A percentile compares a stretch with the other conserved stretches of the same genome.
These are phyloP conservation scores for Acleris emargana DNA, from an alignment of 2,888 invertebrate species.

Conservation along the genomic window DNA sequence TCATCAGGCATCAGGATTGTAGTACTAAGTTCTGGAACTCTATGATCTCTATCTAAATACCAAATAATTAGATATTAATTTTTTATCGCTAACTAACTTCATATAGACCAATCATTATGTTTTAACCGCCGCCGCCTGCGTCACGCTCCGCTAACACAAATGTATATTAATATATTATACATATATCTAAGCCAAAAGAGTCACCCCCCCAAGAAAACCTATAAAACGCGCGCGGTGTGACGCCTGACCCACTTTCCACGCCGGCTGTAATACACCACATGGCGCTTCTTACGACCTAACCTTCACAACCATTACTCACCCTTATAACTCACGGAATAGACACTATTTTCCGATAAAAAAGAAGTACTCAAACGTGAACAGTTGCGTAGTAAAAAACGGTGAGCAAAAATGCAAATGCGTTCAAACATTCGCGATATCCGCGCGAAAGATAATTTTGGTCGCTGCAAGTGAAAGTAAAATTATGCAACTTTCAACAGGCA, in stretches of 20 bases:
- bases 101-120: no score
- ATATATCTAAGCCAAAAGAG: constrained; percentile 59
- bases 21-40: no score
- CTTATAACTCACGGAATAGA: constrained; percentile 58
- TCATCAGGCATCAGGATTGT: no score
- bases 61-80: no score
- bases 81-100: no score
- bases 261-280: constrained; percentile 58
- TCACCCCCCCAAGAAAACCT: constrained; percentile 63
- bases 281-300: constrained; percentile 49
- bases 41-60: no score
- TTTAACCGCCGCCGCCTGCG: background rate
- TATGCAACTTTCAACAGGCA: constrained; percentile 78
- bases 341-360: constrained; percentile 50
- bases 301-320: constrained; percentile 39
- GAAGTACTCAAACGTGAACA: constrained; percentile 49
- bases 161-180: constrained; percentile 42
- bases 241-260: constrained; percentile 78
- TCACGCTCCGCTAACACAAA: background rate
- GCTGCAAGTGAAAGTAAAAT: constrained; percentile 77
- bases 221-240: constrained; percentile 79
- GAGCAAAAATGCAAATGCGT: constrained; percentile 66
- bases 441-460: constrained; percentile 66
- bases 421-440: constrained; percentile 65
- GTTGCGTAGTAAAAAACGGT: constrained; percentile 59